Conservation (phyloP, 2,113 vertebrate genomes). For the Sminthopsis crassicaudata region DNA sequence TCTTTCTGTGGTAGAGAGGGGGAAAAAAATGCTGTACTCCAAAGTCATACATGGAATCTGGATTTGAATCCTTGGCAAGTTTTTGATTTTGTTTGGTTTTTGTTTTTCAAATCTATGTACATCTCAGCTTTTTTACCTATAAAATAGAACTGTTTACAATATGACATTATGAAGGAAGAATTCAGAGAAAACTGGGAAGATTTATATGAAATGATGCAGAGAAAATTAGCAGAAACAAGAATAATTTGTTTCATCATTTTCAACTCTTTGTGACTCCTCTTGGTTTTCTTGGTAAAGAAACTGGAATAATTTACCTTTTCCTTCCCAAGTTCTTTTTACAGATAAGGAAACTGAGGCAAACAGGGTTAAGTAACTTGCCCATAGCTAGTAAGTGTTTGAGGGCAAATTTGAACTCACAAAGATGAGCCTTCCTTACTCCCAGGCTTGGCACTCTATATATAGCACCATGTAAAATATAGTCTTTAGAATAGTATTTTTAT, state of each 20-base stretch:
- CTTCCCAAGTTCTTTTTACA: no score
- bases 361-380: no score
- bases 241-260: no score
- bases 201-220: neutral
- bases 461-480: neutral
- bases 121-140: neutral
- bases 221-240: no score
- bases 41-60: neutral
- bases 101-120: neutral
- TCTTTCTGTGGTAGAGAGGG: neutral
- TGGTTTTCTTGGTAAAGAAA: no score
- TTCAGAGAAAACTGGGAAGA: neutral
- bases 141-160: neutral
- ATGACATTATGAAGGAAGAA: neutral
- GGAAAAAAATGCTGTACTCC: neutral
- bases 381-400: no score
- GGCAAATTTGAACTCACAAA: no score
- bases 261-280: no score
- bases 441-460: no score
- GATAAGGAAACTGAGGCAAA: no score
- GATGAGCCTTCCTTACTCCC: no score
- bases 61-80: neutral
- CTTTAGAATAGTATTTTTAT: neutral
- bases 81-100: neutral
- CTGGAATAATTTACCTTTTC: no score